These are phyloP conservation scores for Cheilosia soror DNA, from an alignment of 2,888 invertebrate species.

Conservation along the genomic window DNA sequence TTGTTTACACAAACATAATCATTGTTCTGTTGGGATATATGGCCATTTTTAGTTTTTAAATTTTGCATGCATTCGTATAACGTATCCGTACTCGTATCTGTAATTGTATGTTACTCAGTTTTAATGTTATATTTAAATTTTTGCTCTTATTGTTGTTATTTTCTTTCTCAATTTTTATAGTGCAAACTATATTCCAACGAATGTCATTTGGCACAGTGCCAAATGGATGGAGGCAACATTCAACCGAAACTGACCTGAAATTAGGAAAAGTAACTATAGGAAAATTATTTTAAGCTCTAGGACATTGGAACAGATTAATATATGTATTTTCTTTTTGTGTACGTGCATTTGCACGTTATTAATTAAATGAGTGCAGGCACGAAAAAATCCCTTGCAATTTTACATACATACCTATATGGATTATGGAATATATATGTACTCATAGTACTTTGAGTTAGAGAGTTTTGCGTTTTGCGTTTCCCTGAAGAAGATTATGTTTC, in stretches of 20 bases:
- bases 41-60: conserved; percentile 30
- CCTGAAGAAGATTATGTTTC: no score
- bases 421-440: no score
- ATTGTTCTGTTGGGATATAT: conserved; percentile 33
- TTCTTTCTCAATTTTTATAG: conserved; percentile 18
- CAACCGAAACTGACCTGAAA: conserved; percentile 34
- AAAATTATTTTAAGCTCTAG: neutral
- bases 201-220: conserved; percentile 39
- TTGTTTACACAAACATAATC: neutral
- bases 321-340: neutral
- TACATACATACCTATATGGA: no score
- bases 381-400: no score
- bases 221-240: conserved; percentile 25
- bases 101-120: conserved; percentile 30
- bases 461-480: no score
- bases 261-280: neutral
- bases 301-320: conserved; percentile 15
- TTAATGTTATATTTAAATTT: conserved; percentile 36
- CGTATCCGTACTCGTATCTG: no score
- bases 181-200: conserved; percentile 17
- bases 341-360: neutral
- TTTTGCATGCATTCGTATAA: conserved; percentile 45
- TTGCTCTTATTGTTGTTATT: conserved; percentile 5
- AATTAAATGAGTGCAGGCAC: neutral
- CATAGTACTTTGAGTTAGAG: no score